phyloP scores from a whole-genome alignment of 2,888 invertebrate genomes.

The Dorcus hopei region DNA sequence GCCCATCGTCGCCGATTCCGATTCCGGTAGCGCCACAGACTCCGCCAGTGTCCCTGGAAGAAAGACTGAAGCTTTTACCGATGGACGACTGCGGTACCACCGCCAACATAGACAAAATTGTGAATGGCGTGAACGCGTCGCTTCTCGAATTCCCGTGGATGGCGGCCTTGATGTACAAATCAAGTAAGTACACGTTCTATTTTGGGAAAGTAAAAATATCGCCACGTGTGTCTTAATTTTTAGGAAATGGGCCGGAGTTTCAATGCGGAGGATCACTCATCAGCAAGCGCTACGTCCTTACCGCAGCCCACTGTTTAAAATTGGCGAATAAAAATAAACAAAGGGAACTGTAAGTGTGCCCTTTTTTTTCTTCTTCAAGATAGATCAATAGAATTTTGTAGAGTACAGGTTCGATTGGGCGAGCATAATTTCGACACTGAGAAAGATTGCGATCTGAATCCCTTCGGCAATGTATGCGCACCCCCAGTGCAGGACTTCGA shows the following conservation, averaged over 20 bases:
- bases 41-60: not conserved
- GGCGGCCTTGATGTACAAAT: slow-evolving; percentile 63
- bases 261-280: slow-evolving; percentile 55
- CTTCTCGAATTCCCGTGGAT: slow-evolving; percentile 74
- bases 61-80: slow-evolving; percentile 42
- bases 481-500: not conserved
- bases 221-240: too few species aligned
- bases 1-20: slow-evolving; percentile 13
- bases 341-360: slow-evolving; percentile 35
- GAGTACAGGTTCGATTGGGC: slow-evolving; percentile 60
- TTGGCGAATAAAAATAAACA: slow-evolving; percentile 23
- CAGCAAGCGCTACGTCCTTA: slow-evolving; percentile 54
- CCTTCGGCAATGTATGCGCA: not conserved
- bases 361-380: not conserved
- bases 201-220: not conserved
- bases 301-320: slow-evolving; percentile 58
- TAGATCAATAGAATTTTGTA: slow-evolving; percentile 31
- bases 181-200: slow-evolving; percentile 14
- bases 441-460: slow-evolving; percentile 38
- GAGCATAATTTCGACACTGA: slow-evolving; percentile 54
- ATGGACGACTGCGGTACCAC: slow-evolving; percentile 53
- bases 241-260: too few species aligned
- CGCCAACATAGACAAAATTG: slow-evolving; percentile 17
- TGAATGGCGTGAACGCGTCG: slow-evolving; percentile 58
- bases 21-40: slow-evolving; percentile 37